A percentile compares a stretch with the other conserved stretches of the same genome.
Evolutionary conservation across 2,113 vertebrate genomes (phyloP).

Genomic region (Calypte anna): DNA sequence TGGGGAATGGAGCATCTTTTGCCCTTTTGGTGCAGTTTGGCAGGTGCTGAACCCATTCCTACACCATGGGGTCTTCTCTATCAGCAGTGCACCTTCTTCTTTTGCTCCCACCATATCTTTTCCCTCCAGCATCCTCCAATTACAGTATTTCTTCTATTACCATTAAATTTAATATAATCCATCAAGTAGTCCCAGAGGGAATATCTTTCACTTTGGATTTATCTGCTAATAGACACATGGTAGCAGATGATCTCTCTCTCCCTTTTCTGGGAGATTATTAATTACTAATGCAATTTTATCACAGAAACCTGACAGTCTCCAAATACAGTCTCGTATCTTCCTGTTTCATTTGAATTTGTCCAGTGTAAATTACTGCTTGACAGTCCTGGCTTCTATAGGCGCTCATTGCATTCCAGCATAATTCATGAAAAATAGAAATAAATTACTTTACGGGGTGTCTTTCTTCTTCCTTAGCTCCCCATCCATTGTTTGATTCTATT

Average conservation of each 20-base stretch:
- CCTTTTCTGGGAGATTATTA: slow-evolving; percentile 67
- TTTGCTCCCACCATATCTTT: slow-evolving; percentile 38
- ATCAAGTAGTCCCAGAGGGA: slow-evolving; percentile 71
- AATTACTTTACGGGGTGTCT: not conserved
- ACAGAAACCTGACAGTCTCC: slow-evolving; percentile 54
- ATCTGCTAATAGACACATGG: slow-evolving; percentile 74
- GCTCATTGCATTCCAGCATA: not conserved
- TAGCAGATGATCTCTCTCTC: slow-evolving; percentile 64
- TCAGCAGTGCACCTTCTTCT: not conserved
- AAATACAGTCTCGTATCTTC: slow-evolving; percentile 20
- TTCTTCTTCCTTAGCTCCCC: not conserved
- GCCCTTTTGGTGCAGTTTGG: not conserved
- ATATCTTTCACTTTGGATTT: slow-evolving; percentile 74
- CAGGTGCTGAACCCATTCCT: not conserved
- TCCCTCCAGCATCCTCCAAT: slow-evolving; percentile 65
- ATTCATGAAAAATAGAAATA: not conserved
- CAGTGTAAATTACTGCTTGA: slow-evolving; percentile 26
- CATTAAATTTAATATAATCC: slow-evolving; percentile 75
- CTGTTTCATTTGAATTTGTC: slow-evolving; percentile 35
- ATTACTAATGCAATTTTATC: slow-evolving; percentile 69
- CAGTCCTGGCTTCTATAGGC: slow-evolving; percentile 27
- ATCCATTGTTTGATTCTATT: not conserved
- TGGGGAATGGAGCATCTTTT: not conserved
- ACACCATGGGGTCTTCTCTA: not conserved
- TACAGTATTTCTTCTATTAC: slow-evolving; percentile 67